phyloP scores from a whole-genome alignment of 2,888 invertebrate genomes.

The Campoletis raptor region DNA sequence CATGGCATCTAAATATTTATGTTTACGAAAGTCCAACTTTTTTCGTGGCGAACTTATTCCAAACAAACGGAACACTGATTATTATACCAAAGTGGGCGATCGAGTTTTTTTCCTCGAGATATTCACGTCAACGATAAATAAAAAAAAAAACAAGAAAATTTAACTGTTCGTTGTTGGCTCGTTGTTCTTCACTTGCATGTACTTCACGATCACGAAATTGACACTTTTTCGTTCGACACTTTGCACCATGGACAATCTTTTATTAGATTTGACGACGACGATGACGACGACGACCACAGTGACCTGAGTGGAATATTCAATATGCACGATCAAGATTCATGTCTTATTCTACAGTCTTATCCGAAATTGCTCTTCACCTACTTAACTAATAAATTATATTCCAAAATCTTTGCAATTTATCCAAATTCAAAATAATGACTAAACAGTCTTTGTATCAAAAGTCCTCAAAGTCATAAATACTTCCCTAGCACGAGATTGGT shows the following conservation, averaged over 20 bases:
- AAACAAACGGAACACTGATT: slow-evolving; percentile 5
- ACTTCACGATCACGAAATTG: slow-evolving; percentile 43
- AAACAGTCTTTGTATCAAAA: neutral
- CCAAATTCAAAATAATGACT: slow-evolving; percentile 6
- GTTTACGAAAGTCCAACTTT: slow-evolving; percentile 7
- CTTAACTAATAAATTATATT: slow-evolving; percentile 18
- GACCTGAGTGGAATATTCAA: slow-evolving; percentile 64
- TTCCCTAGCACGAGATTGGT: neutral
- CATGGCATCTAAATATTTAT: slow-evolving; percentile 6
- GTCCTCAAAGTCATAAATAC: neutral
- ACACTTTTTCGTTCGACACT: slow-evolving; percentile 54
- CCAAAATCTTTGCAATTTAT: neutral
- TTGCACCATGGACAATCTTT: slow-evolving; percentile 44
- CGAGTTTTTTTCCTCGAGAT: slow-evolving; percentile 3
- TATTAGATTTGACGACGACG: slow-evolving; percentile 49
- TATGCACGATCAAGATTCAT: slow-evolving; percentile 49
- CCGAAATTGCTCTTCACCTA: slow-evolving; percentile 67
- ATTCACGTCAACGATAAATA: neutral
- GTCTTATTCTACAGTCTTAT: slow-evolving; percentile 66
- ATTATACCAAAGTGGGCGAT: slow-evolving; percentile 18
- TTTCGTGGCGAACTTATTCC: neutral
- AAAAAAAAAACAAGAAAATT: slow-evolving; percentile 12
- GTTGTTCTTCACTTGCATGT: slow-evolving; percentile 5
- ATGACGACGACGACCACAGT: slow-evolving; percentile 49
- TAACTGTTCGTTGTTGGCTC: slow-evolving; percentile 18